phyloP scores from a whole-genome alignment of 53 echinoderm and acorn worm genomes.

The Arbacia lixula region DNA sequence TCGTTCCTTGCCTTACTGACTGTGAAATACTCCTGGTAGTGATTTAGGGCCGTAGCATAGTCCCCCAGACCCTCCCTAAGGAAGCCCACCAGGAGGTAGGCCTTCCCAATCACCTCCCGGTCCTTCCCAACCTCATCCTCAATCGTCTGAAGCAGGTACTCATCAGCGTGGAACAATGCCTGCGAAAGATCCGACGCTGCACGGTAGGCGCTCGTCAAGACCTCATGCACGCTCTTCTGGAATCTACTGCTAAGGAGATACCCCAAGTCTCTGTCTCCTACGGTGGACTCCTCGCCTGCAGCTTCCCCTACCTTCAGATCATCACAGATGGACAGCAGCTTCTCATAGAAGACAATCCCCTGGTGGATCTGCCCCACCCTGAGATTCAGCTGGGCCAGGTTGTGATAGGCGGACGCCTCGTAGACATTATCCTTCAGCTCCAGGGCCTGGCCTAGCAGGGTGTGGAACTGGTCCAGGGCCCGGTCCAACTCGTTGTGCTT shows the following conservation, averaged over 20 bases:
- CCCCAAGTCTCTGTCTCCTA: conserved; percentile 35
- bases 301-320: conserved; percentile 53
- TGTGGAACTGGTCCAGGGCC: conserved; percentile 76
- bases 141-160: conserved; percentile 44
- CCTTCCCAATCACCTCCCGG: conserved; percentile 68
- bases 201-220: conserved; percentile 70
- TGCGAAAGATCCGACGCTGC: conserved; percentile 72
- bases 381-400: conserved; percentile 77
- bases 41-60: conserved; percentile 74
- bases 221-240: conserved; percentile 71
- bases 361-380: conserved; percentile 65
- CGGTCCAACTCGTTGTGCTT: conserved; percentile 56
- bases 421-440: conserved; percentile 64
- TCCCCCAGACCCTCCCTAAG: conserved; percentile 75
- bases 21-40: conserved; percentile 79
- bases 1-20: conserved; percentile 74
- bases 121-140: conserved; percentile 53
- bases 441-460: conserved; percentile 72
- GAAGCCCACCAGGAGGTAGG: conserved; percentile 74
- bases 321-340: conserved; percentile 78
- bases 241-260: conserved; percentile 38
- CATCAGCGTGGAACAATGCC: conserved; percentile 74
- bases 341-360: conserved; percentile 80
- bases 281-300: conserved; percentile 59
- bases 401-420: conserved; percentile 74